These are phyloP conservation scores for Gulo gulo DNA, from an alignment of 2,113 vertebrate species.

Conservation along the genomic window DNA sequence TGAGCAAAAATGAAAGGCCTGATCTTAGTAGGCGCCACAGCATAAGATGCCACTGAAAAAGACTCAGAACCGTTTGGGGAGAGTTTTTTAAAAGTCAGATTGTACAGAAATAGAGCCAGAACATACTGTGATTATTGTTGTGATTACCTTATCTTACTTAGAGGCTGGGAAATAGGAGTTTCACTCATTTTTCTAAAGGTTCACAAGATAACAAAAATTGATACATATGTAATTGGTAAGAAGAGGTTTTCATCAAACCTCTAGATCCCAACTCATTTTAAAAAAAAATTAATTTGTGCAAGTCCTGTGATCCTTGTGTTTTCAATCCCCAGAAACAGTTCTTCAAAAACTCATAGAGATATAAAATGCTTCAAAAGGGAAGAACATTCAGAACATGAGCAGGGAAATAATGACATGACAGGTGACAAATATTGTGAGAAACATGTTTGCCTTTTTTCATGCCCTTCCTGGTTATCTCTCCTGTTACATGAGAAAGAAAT, in stretches of 20 bases:
- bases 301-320: constrained; percentile 35
- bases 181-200: background rate
- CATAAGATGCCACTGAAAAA: background rate
- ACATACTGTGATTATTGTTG: background rate
- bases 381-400: background rate
- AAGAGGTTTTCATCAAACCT: constrained; percentile 42
- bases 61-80: background rate
- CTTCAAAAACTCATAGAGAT: constrained; percentile 51
- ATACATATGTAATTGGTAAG: background rate
- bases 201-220: constrained; percentile 38
- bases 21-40: background rate
- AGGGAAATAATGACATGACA: constrained; percentile 33
- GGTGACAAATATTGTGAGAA: constrained; percentile 33
- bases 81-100: background rate
- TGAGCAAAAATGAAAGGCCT: background rate
- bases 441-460: constrained; percentile 16
- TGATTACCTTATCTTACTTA: background rate
- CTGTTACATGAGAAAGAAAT: constrained; percentile 26
- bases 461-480: constrained; percentile 25
- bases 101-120: background rate
- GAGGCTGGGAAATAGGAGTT: background rate
- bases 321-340: background rate
- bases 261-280: background rate
- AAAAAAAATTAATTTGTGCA: background rate
- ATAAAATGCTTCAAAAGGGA: constrained; percentile 17